phyloP scores from a whole-genome alignment of 2,888 invertebrate species.

The Melanostoma mellinum region DNA sequence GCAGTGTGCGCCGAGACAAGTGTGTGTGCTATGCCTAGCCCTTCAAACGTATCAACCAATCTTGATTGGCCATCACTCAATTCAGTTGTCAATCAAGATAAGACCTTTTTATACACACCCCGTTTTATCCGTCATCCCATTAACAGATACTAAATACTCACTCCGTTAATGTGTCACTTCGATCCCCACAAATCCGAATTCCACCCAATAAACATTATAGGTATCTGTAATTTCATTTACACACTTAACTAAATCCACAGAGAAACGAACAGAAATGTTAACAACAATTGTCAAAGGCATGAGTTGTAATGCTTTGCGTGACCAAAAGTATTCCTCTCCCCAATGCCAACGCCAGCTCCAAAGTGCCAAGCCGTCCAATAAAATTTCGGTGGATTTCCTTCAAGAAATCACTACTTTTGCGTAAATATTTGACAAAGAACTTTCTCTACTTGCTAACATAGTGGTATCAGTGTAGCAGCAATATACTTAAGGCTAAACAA shows the following conservation, averaged over 20 bases:
- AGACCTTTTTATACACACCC: background rate
- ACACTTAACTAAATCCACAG: slow-evolving; percentile 53
- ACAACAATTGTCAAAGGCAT: slow-evolving; percentile 64
- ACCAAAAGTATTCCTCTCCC: slow-evolving; percentile 20
- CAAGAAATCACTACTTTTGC: slow-evolving; percentile 49
- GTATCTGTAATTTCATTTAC: slow-evolving; percentile 57
- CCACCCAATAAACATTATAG: slow-evolving; percentile 44
- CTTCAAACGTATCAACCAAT: too few relatives aligned
- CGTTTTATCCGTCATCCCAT: slow-evolving; percentile 4
- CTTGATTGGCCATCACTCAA: background rate
- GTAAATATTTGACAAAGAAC: slow-evolving; percentile 67
- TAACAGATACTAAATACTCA: slow-evolving; percentile 13
- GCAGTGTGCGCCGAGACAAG: too few relatives aligned
- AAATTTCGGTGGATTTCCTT: background rate
- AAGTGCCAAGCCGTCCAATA: background rate
- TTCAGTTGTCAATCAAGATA: background rate
- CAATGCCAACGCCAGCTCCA: background rate
- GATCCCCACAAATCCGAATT: slow-evolving; percentile 41
- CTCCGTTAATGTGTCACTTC: slow-evolving; percentile 38
- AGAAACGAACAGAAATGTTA: slow-evolving; percentile 54
- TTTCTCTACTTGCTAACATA: slow-evolving; percentile 18
- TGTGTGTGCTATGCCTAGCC: too few relatives aligned
- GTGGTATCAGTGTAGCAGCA: background rate
- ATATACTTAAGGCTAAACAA: slow-evolving; percentile 34
- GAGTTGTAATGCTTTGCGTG: slow-evolving; percentile 23